A percentile compares a stretch with the other conserved stretches of the same genome.
These are phyloP conservation scores for Andrena bucephala DNA, from an alignment of 2,888 invertebrate species.

Conservation along the genomic window DNA sequence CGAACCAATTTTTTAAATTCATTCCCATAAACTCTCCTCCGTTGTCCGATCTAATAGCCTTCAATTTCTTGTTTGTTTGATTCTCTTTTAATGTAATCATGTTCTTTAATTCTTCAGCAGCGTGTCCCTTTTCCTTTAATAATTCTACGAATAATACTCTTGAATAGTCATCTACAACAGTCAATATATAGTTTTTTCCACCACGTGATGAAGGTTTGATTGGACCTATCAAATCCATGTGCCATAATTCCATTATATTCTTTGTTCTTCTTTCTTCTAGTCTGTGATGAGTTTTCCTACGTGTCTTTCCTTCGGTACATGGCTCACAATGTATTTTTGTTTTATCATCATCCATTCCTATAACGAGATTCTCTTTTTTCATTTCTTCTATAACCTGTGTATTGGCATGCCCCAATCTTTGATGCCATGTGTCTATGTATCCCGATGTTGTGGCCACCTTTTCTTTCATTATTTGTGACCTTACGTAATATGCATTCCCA, in stretches of 20 bases:
- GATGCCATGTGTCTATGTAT: conserved; percentile 25
- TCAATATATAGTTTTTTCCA: conserved; percentile 14
- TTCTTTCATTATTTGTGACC: not conserved
- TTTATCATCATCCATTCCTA: not conserved
- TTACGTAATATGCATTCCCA: conserved; percentile 34
- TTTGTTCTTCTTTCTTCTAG: not conserved
- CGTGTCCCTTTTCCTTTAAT: conserved; percentile 2
- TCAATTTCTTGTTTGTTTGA: conserved; percentile 6
- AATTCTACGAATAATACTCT: conserved; percentile 14
- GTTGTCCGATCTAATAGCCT: conserved; percentile 9
- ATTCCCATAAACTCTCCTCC: conserved; percentile 8
- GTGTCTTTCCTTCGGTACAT: conserved; percentile 19
- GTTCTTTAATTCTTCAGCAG: conserved; percentile 16
- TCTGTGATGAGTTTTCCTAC: conserved; percentile 5
- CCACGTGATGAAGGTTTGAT: conserved; percentile 28
- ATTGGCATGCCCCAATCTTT: conserved; percentile 21
- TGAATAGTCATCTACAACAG: conserved; percentile 33
- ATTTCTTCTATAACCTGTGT: conserved; percentile 27
- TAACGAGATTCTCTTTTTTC: conserved; percentile 32
- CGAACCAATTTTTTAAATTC: not conserved
- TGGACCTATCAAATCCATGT: conserved; percentile 29
- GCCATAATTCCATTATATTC: conserved; percentile 23
- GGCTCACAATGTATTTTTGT: conserved; percentile 7
- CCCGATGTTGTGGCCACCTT: not conserved
- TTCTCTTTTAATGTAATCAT: conserved; percentile 24